Evolutionary conservation across 2,797 vertebrate species (phyloP).

Genomic region (Cirrhinus molitorella): DNA sequence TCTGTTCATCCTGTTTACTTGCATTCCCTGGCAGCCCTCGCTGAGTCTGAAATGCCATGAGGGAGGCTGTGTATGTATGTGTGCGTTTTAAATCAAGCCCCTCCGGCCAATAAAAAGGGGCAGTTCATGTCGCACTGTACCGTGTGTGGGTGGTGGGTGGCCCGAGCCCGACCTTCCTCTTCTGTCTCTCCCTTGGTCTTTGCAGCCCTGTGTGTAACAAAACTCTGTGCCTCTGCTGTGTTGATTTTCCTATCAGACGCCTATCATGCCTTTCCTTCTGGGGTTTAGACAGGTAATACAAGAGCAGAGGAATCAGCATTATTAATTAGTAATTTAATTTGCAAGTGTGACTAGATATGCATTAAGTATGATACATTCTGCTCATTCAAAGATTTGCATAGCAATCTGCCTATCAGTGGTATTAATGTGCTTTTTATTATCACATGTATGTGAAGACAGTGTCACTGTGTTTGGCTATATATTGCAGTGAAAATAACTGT

Average conservation of each 20-base stretch:
- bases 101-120: conserved; percentile 35
- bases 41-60: conserved; percentile 53
- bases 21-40: conserved; percentile 67
- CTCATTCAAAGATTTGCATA: not conserved
- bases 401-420: not conserved
- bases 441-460: not conserved
- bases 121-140: conserved; percentile 45
- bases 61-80: conserved; percentile 41
- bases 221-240: conserved; percentile 43
- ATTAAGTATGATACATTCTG: not conserved
- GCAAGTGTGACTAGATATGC: not conserved
- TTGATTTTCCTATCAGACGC: conserved; percentile 56
- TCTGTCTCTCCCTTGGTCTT: conserved; percentile 34
- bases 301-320: not conserved
- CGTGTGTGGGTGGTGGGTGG: conserved; percentile 49
- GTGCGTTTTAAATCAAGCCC: conserved; percentile 54
- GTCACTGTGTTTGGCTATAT: not conserved
- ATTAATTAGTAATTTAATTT: not conserved
- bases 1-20: conserved; percentile 68
- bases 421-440: not conserved
- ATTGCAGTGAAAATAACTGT: not conserved
- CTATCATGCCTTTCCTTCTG: conserved; percentile 86
- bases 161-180: conserved; percentile 42
- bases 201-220: conserved; percentile 38
- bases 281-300: conserved; percentile 86